A percentile compares a stretch with the other conserved stretches of the same genome.
Evolutionary conservation across 53 echinoderm and acorn worm genomes (phyloP).

Genomic region (Zoroaster sp.): DNA sequence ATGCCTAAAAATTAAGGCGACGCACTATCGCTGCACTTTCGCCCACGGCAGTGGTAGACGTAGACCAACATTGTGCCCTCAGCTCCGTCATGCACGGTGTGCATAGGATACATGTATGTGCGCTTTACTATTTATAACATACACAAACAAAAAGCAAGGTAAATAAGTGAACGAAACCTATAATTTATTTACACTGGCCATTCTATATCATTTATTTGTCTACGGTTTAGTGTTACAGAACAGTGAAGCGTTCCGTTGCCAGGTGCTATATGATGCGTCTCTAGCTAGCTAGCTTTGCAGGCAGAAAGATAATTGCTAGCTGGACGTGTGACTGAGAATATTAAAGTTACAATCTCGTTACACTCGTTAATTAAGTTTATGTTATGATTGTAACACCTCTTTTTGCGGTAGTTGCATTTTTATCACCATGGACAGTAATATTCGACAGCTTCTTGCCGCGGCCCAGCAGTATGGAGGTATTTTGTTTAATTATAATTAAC

Average conservation of each 20-base stretch:
- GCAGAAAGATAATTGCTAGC: not conserved
- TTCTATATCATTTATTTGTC: not conserved
- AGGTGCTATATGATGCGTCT: not conserved
- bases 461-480: conserved; percentile 79
- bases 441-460: conserved; percentile 75
- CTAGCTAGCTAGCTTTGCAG: not conserved
- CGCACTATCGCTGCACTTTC: too few species aligned
- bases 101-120: too few species aligned
- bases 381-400: too few species aligned
- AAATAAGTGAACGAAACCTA: too few species aligned
- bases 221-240: not conserved
- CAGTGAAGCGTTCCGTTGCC: not conserved
- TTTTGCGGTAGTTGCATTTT: not conserved
- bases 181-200: not conserved
- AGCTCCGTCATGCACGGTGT: too few species aligned
- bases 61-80: too few species aligned
- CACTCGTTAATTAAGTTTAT: not conserved
- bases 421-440: conserved; percentile 76
- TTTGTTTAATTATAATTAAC: too few species aligned
- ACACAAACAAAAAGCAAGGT: too few species aligned
- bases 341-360: not conserved
- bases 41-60: too few species aligned
- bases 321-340: not conserved
- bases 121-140: too few species aligned
- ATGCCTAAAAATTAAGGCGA: too few species aligned